phyloP scores from a whole-genome alignment of 2,113 vertebrate genomes.

The Procavia capensis region DNA sequence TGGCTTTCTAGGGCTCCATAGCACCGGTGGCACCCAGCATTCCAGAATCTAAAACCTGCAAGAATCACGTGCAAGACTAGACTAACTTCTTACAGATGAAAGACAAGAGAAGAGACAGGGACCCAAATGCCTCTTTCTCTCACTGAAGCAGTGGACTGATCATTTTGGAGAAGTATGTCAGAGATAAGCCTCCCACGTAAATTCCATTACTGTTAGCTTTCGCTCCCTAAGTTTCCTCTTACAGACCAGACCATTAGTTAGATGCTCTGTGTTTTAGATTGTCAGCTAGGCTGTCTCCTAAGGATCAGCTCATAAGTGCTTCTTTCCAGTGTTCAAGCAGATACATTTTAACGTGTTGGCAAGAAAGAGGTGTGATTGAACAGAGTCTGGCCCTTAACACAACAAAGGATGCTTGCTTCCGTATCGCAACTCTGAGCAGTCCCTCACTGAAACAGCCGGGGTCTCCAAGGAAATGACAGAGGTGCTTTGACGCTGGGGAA shows the following conservation, averaged over 20 bases:
- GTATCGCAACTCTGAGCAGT: background rate
- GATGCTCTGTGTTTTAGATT: background rate
- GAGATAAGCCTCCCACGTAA: background rate
- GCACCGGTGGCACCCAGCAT: background rate
- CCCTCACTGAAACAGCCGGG: background rate
- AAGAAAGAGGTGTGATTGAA: background rate
- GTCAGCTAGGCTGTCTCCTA: too few relatives aligned
- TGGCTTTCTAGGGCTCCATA: fast-evolving
- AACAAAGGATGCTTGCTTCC: background rate
- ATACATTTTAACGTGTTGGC: background rate
- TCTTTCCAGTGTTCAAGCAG: background rate
- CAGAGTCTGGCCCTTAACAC: background rate
- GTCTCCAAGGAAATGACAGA: background rate
- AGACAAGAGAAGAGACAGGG: background rate
- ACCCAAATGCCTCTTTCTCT: background rate
- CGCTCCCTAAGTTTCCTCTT: background rate
- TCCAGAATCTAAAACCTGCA: background rate
- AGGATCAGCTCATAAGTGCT: background rate
- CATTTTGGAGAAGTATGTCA: background rate
- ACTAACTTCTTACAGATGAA: background rate
- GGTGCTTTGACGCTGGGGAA: background rate
- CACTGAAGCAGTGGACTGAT: fast-evolving
- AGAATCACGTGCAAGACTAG: background rate
- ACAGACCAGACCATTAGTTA: background rate
- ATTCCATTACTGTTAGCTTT: background rate